phyloP scores from a whole-genome alignment of 2,113 vertebrate genomes.

The Antechinus flavipes region DNA sequence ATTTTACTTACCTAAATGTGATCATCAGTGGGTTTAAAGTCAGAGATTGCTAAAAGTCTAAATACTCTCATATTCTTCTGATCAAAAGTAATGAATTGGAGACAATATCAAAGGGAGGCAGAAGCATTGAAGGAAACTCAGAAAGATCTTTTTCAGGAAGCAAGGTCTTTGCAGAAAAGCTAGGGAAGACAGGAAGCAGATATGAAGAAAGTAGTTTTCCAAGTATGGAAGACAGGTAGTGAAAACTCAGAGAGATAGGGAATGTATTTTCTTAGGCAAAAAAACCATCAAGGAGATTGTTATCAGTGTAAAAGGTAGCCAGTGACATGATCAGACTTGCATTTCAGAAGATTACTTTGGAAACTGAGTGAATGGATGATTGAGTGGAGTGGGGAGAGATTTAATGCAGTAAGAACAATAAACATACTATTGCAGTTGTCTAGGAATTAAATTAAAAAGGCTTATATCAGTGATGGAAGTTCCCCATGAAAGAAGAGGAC shows the following conservation, averaged over 20 bases:
- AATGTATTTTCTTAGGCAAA: background rate
- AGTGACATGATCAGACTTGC: background rate
- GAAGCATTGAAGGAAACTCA: background rate
- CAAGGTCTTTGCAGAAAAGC: background rate
- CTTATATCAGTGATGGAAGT: background rate
- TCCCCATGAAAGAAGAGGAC: background rate
- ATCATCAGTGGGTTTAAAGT: background rate
- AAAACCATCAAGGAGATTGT: background rate
- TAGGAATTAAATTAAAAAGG: background rate
- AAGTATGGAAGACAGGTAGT: background rate
- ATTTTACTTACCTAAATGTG: background rate
- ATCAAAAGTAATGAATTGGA: background rate
- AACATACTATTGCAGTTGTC: background rate
- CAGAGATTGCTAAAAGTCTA: background rate
- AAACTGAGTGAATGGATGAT: background rate
- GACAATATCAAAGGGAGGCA: no score
- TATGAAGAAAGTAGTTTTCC: background rate
- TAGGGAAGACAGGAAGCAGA: no score
- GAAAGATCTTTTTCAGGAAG: background rate
- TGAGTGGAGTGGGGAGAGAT: background rate
- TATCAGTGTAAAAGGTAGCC: background rate
- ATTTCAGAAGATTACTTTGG: background rate
- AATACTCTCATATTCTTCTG: background rate
- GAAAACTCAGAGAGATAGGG: background rate
- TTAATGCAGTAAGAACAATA: background rate